These are phyloP conservation scores for Leptoteleia sp. DNA, from an alignment of 1,140 invertebrate genomes.

Conservation along the genomic window DNA sequence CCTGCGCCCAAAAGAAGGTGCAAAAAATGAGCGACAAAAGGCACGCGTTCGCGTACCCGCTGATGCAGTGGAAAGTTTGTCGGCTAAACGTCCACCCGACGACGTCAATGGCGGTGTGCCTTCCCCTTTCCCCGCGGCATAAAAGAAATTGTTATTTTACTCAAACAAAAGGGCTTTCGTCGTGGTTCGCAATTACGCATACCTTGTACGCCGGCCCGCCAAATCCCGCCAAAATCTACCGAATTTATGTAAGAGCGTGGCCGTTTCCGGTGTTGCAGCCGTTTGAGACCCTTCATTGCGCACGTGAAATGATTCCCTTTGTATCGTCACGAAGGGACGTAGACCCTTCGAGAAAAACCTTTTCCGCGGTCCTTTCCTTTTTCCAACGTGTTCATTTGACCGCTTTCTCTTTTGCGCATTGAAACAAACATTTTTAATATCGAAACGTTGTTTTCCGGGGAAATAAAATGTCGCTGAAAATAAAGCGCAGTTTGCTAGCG, in stretches of 20 bases:
- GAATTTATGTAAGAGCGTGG: not conserved
- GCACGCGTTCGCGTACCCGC: not conserved
- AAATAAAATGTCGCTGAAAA: not conserved
- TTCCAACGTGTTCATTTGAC: not conserved
- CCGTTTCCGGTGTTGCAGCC: slow-evolving; percentile 3
- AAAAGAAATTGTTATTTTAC: not conserved
- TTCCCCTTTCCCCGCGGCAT: not conserved
- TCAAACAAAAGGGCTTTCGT: not conserved
- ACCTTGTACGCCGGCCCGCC: too few relatives aligned
- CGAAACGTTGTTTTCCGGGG: not conserved
- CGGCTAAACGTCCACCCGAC: not conserved
- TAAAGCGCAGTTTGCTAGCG: not conserved
- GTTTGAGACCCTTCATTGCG: not conserved
- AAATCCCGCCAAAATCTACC: slow-evolving; percentile 7
- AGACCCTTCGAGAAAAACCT: slow-evolving; percentile 12
- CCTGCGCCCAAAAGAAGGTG: not conserved
- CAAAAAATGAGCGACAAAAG: not conserved
- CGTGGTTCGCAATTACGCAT: too few relatives aligned
- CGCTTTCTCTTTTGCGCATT: not conserved
- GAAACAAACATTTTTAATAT: not conserved
- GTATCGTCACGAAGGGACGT: slow-evolving; percentile 4
- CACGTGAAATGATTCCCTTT: slow-evolving; percentile 31
- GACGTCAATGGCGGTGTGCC: slow-evolving; percentile 27
- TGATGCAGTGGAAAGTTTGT: not conserved
- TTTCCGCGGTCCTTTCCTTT: not conserved